Conservation (phyloP, 2,113 vertebrate genomes). For the Acinonyx jubatus region DNA sequence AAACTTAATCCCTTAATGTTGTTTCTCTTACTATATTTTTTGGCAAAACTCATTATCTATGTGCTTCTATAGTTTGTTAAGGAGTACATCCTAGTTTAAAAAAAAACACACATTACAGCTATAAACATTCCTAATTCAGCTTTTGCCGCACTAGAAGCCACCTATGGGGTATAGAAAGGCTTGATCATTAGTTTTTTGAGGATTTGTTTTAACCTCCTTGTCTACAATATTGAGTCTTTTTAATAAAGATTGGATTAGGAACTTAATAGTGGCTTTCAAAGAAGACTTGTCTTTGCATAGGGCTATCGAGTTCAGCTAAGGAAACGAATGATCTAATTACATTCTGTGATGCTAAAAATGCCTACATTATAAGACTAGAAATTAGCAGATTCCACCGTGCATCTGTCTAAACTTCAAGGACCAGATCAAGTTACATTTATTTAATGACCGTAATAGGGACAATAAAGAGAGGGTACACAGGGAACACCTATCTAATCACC, state of each 20-base stretch:
- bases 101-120: background rate
- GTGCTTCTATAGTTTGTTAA: background rate
- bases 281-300: conserved; percentile 56
- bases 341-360: conserved; percentile 61
- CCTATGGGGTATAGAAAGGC: background rate
- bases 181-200: conserved; percentile 10
- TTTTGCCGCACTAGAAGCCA: background rate
- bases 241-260: conserved; percentile 79
- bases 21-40: background rate
- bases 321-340: conserved; percentile 66
- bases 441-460: background rate
- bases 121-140: background rate
- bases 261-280: conserved; percentile 69
- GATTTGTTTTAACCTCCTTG: conserved; percentile 59
- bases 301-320: conserved; percentile 62
- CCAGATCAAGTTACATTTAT: background rate
- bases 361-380: background rate
- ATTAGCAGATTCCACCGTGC: background rate
- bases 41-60: background rate
- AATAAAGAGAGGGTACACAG: background rate
- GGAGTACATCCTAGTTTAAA: background rate
- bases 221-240: conserved; percentile 66
- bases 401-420: conserved; percentile 13
- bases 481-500: background rate
- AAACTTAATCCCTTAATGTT: background rate